Evolutionary conservation across 2,113 vertebrate species (phyloP).

Genomic region (Arvicanthis niloticus): DNA sequence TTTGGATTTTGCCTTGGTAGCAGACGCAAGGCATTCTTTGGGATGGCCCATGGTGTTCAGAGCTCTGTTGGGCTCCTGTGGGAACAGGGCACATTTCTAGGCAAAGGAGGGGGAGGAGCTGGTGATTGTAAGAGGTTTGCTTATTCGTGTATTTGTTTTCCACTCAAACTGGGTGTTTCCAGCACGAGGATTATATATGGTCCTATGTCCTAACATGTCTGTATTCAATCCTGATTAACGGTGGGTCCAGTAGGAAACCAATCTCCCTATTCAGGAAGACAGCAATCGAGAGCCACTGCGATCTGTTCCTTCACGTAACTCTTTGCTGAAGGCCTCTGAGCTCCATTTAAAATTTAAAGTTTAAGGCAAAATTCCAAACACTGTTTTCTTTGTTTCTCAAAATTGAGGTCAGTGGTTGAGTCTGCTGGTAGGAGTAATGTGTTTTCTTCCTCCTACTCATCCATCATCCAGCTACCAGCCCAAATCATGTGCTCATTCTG

Average conservation of each 20-base stretch:
- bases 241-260: neutral
- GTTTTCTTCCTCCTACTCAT: neutral
- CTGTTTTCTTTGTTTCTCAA: neutral
- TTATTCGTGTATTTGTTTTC: conserved; percentile 35
- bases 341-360: conserved; percentile 23
- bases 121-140: neutral
- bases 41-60: conserved; percentile 45
- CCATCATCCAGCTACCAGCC: neutral
- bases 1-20: conserved; percentile 48
- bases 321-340: neutral
- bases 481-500: conserved; percentile 6
- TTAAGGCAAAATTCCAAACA: neutral
- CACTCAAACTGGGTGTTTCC: conserved; percentile 1
- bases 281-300: neutral
- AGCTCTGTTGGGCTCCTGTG: conserved; percentile 47
- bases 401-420: neutral
- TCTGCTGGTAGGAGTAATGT: neutral
- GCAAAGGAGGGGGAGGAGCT: conserved; percentile 17
- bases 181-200: neutral
- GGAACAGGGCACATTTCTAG: conserved; percentile 57
- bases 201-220: neutral
- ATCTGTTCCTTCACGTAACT: neutral
- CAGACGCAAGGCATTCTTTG: conserved; percentile 30
- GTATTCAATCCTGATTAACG: neutral
- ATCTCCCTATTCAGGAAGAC: neutral